phyloP scores from a whole-genome alignment of 1,140 invertebrate genomes.

The Gyrodactylus bullatarudis region DNA sequence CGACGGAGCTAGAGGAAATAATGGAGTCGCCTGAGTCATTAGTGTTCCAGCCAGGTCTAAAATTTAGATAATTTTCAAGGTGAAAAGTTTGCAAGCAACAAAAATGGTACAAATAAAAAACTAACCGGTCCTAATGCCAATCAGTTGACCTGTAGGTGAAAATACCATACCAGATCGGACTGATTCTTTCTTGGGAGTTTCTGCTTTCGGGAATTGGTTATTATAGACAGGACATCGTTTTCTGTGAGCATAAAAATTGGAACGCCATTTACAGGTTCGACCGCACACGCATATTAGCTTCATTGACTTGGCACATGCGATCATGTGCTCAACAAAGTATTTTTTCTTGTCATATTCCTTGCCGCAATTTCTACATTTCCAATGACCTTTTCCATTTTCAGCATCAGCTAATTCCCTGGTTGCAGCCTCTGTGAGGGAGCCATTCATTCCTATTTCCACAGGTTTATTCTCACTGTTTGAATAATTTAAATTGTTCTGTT shows the following conservation, averaged over 20 bases:
- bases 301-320: not conserved
- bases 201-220: not conserved
- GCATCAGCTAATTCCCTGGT: not conserved
- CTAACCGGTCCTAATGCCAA: not conserved
- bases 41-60: not conserved
- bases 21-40: not conserved
- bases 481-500: not conserved
- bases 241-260: not conserved
- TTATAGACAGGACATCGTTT: not conserved
- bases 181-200: not conserved
- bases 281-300: not conserved
- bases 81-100: not conserved
- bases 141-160: not conserved
- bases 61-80: not conserved
- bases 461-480: not conserved
- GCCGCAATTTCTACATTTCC: not conserved
- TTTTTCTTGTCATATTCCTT: not conserved
- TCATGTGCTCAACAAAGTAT: not conserved
- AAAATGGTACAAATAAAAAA: not conserved
- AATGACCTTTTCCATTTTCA: not conserved
- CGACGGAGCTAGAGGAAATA: not conserved
- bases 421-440: not conserved
- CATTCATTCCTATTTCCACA: not conserved
- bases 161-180: not conserved
- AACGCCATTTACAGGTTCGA: not conserved